These are phyloP conservation scores for Mola mola DNA, from an alignment of 2,113 vertebrate genomes.

Conservation along the genomic window DNA sequence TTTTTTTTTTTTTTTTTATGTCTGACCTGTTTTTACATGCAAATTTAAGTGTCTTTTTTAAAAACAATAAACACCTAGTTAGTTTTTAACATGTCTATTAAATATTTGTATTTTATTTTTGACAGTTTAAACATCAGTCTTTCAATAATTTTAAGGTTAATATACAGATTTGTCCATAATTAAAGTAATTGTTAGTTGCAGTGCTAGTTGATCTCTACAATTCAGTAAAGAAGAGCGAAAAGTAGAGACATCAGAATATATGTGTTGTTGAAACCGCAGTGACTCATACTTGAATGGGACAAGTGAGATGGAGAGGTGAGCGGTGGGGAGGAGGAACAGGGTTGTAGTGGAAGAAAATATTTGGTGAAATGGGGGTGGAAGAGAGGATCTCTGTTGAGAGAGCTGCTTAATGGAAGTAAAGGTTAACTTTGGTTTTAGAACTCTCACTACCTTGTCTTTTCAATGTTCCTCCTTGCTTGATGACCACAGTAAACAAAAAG, in stretches of 20 bases:
- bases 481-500: conserved; percentile 12
- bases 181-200: not conserved
- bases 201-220: not conserved
- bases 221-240: conserved; percentile 9
- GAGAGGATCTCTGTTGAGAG: conserved; percentile 17
- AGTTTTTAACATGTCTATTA: too few species aligned
- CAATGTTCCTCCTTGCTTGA: not conserved
- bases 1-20: too few species aligned
- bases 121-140: too few species aligned
- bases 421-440: not conserved
- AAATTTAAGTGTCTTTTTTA: too few species aligned
- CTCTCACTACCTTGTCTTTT: conserved; percentile 16
- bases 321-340: conserved; percentile 9
- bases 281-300: conserved; percentile 41
- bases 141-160: too few species aligned
- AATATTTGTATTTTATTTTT: too few species aligned
- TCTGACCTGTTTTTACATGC: too few species aligned
- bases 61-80: too few species aligned
- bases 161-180: not conserved
- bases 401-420: conserved; percentile 9
- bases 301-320: conserved; percentile 42
- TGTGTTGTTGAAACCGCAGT: conserved; percentile 12
- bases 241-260: conserved; percentile 7
- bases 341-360: conserved; percentile 33
- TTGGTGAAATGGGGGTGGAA: conserved; percentile 28